Evolutionary conservation across 2,888 invertebrate species (phyloP).

Genomic region (Flabesymbios commensalis): DNA sequence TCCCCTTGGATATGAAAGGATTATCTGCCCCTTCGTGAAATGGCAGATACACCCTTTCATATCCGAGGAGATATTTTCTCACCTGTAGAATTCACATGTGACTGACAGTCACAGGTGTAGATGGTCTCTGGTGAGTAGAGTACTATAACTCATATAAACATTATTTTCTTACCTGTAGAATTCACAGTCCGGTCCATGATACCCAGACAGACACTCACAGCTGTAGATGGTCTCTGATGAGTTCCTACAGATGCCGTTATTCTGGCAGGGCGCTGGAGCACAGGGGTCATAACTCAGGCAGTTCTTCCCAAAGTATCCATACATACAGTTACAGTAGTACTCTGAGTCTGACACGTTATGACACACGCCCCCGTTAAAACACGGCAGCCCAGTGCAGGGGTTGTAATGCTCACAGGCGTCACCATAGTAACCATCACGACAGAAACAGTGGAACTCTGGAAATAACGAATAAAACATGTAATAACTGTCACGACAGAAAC

Average conservation of each 20-base stretch:
- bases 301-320: slow-evolving; percentile 42
- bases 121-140: too few relatives aligned
- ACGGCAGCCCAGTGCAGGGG: slow-evolving; percentile 42
- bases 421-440: slow-evolving; percentile 45
- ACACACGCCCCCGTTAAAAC: slow-evolving; percentile 45
- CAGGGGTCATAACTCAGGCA: slow-evolving; percentile 44
- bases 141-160: slow-evolving; percentile 38
- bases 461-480: too few relatives aligned
- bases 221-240: slow-evolving; percentile 32
- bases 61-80: too few relatives aligned
- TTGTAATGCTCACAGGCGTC: slow-evolving; percentile 42
- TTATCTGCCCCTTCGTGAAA: too few relatives aligned
- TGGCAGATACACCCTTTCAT: too few relatives aligned
- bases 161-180: slow-evolving; percentile 27
- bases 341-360: slow-evolving; percentile 14
- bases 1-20: too few relatives aligned
- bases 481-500: too few relatives aligned
- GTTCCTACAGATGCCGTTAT: slow-evolving; percentile 46
- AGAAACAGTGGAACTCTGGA: slow-evolving; percentile 43
- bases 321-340: slow-evolving; percentile 41
- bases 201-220: slow-evolving; percentile 32
- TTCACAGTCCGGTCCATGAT: slow-evolving; percentile 32
- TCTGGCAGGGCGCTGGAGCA: slow-evolving; percentile 44
- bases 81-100: too few relatives aligned
- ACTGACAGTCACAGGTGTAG: too few relatives aligned